Evolutionary conservation across 2,888 invertebrate species (phyloP), one percentile per base, ranked within the genome.

Genomic region (Cremastinae sp.): DNA sequence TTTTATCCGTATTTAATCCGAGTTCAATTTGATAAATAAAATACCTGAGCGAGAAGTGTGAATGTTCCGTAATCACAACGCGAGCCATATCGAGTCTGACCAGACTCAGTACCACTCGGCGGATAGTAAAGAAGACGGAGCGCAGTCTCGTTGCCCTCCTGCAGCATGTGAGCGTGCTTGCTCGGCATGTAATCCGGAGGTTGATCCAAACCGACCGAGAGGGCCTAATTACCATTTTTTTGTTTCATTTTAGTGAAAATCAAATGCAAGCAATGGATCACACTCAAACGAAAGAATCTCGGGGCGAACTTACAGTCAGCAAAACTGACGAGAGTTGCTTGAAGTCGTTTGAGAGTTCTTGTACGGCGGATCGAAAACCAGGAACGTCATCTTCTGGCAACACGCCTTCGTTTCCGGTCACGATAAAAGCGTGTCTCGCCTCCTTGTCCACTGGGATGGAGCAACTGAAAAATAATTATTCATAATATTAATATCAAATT

Each of bases 21-120:
- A 22, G n/a, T 55, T 9, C 22, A 1, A 18, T 35, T 8, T 14
- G 14, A 49, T 53, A 12, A 28, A 64, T 49, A 47, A 41, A 51
- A 59, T 82, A 88, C 88, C 86, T 91, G 91, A 41, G 94, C 92
- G 49, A 95, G 90, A 75, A 96, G 90, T 12, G 95, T 95, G 86
- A 96, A 93, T 56, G 95, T 94, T 78, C 95, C 95, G 80, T 93
- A 94, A 88, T 96, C 95, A 20, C 94, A 93, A 86, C 95, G 95
- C 0, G 94, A 93, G 0, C 93, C 94, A 85, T 94, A 94, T 43
- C 94, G 91, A 45, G 93, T 93, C 89, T 91, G 91, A 79, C 89
- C 91, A 78, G 90, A 86, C 58, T 83, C 86, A 61, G 86, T 80
- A 41, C 85, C 85, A 61, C 90, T 83, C 14, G 94, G 94, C 39